Evolutionary conservation across 1,140 invertebrate genomes (phyloP).

Genomic region (Macrobrachium rosenbergii): DNA sequence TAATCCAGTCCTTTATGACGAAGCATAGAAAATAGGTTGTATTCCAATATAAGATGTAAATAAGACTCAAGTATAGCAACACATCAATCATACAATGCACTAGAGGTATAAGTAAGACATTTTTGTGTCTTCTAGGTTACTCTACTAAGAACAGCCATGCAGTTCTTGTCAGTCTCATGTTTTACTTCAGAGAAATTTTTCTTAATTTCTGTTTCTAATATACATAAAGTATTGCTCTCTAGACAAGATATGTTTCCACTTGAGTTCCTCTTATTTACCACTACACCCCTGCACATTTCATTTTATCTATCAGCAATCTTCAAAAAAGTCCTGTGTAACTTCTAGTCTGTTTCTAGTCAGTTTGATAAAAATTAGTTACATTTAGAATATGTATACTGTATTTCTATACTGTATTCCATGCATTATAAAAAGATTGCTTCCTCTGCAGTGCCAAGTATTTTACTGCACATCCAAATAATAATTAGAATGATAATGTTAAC

Average conservation of each 20-base stretch:
- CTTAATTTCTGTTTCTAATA: too few relatives aligned
- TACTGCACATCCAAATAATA: slow-evolving; percentile 28
- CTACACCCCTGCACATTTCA: background rate
- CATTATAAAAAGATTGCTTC: slow-evolving; percentile 54
- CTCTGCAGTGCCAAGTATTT: slow-evolving; percentile 54
- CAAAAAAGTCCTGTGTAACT: slow-evolving; percentile 29
- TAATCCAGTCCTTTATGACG: too few relatives aligned
- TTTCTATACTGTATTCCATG: slow-evolving; percentile 14
- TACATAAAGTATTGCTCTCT: too few relatives aligned
- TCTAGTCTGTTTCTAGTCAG: slow-evolving; percentile 57
- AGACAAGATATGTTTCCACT: background rate
- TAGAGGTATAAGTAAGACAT: too few relatives aligned
- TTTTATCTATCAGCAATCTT: slow-evolving; percentile 4
- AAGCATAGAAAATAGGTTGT: too few relatives aligned
- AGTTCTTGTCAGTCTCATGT: too few relatives aligned
- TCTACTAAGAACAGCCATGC: too few relatives aligned
- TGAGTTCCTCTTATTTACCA: background rate
- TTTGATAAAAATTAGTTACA: slow-evolving; percentile 53
- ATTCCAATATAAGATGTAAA: too few relatives aligned
- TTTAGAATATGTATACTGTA: slow-evolving; percentile 1
- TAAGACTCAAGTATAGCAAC: too few relatives aligned
- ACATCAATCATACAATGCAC: too few relatives aligned
- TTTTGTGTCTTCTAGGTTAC: too few relatives aligned
- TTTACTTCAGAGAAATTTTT: too few relatives aligned
- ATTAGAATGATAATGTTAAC: background rate